Percentiles rank a stretch among this genome's conserved stretches.
phyloP scores from a whole-genome alignment of 2,888 invertebrate genomes.

The Megastigmus dorsalis region DNA sequence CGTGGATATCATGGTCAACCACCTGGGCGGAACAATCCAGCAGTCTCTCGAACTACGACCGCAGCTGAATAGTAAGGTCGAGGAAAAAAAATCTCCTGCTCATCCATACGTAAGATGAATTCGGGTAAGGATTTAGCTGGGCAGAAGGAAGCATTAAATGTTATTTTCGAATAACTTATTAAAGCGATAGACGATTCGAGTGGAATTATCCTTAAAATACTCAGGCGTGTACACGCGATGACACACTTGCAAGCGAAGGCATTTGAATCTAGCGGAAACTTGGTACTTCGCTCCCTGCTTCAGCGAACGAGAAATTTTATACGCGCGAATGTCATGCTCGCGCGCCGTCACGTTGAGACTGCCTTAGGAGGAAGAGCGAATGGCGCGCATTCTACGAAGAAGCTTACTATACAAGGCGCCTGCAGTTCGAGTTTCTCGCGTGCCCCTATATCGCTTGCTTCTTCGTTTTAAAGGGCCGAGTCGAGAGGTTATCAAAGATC shows the following conservation, averaged over 20 bases:
- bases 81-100: too few species aligned
- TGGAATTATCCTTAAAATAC: background rate
- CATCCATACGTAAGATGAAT: too few species aligned
- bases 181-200: background rate
- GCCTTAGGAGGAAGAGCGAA: too few species aligned
- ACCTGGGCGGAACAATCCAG: background rate
- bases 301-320: background rate
- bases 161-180: slow-evolving; percentile 7
- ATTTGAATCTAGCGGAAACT: background rate
- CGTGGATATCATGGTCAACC: slow-evolving; percentile 31
- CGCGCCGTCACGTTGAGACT: too few species aligned
- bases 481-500: background rate
- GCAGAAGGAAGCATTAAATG: background rate
- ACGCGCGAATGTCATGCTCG: too few species aligned
- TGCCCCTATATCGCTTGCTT: background rate
- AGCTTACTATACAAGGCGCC: background rate
- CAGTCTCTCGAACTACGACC: too few species aligned
- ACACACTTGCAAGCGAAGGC: background rate
- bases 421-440: background rate
- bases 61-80: background rate
- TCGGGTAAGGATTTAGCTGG: too few species aligned
- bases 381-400: background rate
- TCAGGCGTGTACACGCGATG: background rate
- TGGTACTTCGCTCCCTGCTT: background rate
- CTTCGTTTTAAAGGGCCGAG: background rate